A percentile compares a stretch with the other conserved stretches of the same genome.
phyloP scores from a whole-genome alignment of 2,113 vertebrate genomes.

The Colinus virginianus region DNA sequence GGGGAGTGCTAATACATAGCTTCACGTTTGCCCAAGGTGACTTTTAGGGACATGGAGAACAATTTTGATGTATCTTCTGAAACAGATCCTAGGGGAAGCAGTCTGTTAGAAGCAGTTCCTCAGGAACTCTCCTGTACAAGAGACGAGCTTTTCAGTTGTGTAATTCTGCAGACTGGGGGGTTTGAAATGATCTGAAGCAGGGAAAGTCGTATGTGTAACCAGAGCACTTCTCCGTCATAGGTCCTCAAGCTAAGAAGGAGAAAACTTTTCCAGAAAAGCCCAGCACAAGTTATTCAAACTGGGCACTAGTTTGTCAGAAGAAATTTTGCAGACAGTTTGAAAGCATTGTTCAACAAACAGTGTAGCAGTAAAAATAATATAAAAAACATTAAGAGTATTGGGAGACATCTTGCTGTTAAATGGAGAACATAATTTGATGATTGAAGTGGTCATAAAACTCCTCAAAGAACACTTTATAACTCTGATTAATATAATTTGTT shows the following conservation, averaged over 20 bases:
- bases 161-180: background rate
- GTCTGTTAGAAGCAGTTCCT: background rate
- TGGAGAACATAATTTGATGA: slow-evolving; percentile 61
- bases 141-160: background rate
- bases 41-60: background rate
- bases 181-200: background rate
- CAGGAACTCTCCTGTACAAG: background rate
- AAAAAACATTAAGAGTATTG: background rate
- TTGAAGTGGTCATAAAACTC: slow-evolving; percentile 58
- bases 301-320: background rate
- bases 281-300: background rate
- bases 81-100: background rate
- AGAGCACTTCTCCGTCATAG: background rate
- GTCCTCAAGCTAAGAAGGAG: background rate
- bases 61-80: background rate
- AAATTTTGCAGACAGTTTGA: background rate
- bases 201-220: background rate
- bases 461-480: slow-evolving; percentile 43
- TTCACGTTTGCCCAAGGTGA: background rate
- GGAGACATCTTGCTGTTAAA: slow-evolving; percentile 61
- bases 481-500: slow-evolving; percentile 58
- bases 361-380: background rate
- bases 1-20: background rate
- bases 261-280: background rate
- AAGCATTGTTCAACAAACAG: slow-evolving; percentile 18